Evolutionary conservation across 2,113 vertebrate genomes (phyloP).

Genomic region (Tiliqua scincoides): DNA sequence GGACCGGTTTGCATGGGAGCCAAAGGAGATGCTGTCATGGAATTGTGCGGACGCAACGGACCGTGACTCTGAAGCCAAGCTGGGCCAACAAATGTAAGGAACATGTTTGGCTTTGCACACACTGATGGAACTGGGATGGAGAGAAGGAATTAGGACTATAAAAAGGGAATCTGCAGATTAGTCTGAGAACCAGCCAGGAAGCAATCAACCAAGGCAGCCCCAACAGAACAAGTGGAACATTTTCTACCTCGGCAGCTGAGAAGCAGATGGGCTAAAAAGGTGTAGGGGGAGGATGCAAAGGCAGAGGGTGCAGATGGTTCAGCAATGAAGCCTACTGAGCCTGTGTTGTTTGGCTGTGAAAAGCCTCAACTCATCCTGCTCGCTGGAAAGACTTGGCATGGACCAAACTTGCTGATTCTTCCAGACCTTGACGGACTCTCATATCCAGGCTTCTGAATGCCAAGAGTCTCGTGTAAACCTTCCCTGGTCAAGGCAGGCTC

Average conservation of each 20-base stretch:
- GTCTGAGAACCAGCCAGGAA: conserved; percentile 3
- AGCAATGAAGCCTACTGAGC: no score
- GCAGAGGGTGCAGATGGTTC: neutral
- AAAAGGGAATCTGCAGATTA: neutral
- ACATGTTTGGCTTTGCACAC: conserved; percentile 6
- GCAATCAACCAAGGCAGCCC: neutral
- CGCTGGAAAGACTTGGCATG: neutral
- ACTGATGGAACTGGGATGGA: neutral
- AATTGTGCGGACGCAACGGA: neutral
- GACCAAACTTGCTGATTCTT: neutral
- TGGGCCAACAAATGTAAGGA: neutral
- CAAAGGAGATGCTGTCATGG: neutral
- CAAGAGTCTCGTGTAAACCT: no score
- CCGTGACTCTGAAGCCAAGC: neutral
- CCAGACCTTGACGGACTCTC: neutral
- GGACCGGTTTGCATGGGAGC: neutral
- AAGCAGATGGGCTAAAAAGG: neutral
- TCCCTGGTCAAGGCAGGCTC: neutral
- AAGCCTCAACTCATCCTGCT: no score
- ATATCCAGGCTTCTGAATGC: neutral
- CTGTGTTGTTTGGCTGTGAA: neutral
- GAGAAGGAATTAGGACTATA: neutral
- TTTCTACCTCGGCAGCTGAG: conserved; percentile 12
- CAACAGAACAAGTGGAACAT: neutral
- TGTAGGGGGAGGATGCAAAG: neutral